Conservation (phyloP, 2,888 invertebrate species). For the Cephus nigrinus region DNA sequence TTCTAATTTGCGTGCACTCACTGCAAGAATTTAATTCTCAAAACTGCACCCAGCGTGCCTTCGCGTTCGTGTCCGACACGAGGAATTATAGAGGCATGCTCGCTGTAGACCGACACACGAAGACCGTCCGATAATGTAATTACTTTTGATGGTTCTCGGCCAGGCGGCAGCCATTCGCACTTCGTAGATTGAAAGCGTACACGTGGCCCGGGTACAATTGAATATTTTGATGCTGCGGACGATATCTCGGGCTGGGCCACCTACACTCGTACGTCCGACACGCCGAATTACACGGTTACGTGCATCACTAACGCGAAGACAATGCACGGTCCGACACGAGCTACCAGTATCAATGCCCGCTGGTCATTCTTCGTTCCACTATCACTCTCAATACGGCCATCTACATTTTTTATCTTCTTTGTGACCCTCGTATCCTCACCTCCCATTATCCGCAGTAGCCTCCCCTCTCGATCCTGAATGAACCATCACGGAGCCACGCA, state of each 20-base stretch:
- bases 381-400: not conserved
- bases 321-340: slow-evolving; percentile 6
- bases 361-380: not conserved
- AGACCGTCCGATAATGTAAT: slow-evolving; percentile 46
- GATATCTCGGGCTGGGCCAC: slow-evolving; percentile 21
- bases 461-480: not conserved
- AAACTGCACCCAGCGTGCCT: slow-evolving; percentile 35
- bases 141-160: slow-evolving; percentile 46
- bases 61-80: slow-evolving; percentile 6
- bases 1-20: slow-evolving; percentile 49
- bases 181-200: slow-evolving; percentile 37
- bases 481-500: not conserved
- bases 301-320: slow-evolving; percentile 5
- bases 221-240: slow-evolving; percentile 43
- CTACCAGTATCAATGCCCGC: slow-evolving; percentile 16
- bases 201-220: slow-evolving; percentile 38
- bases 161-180: slow-evolving; percentile 46
- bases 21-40: slow-evolving; percentile 56
- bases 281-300: slow-evolving; percentile 8
- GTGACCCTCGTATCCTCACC: not conserved
- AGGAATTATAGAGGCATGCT: not conserved
- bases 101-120: not conserved
- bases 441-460: not conserved
- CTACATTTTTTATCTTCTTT: not conserved
- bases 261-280: slow-evolving; percentile 19